Conservation (phyloP, 2,888 invertebrate genomes). For the Tromatobia lineatoria region DNA sequence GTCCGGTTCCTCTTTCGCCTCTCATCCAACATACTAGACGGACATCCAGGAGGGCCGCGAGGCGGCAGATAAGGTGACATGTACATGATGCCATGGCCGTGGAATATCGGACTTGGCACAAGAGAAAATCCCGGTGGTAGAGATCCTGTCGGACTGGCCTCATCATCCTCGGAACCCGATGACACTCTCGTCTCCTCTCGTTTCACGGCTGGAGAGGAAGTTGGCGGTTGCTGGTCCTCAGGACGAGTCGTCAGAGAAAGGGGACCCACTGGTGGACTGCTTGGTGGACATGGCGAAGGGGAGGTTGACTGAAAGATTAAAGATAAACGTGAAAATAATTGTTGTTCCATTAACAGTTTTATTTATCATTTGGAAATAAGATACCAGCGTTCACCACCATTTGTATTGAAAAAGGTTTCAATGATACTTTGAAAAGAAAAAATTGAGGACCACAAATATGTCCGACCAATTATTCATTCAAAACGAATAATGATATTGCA, state of each 20-base stretch:
- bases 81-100: conserved; percentile 95
- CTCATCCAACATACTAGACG: conserved; percentile 90
- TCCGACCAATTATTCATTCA: too few species aligned
- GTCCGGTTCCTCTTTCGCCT: conserved; percentile 98
- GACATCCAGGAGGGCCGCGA: conserved; percentile 82
- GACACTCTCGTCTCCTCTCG: conserved; percentile 83
- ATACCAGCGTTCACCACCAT: too few species aligned
- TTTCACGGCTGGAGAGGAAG: conserved; percentile 80
- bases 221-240: conserved; percentile 82
- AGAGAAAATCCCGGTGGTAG: conserved; percentile 91
- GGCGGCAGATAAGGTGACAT: conserved; percentile 95
- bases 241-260: conserved; percentile 83
- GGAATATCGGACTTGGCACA: conserved; percentile 94
- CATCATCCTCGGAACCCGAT: conserved; percentile 87
- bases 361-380: not conserved
- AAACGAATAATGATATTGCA: too few species aligned
- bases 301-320: conserved; percentile 79
- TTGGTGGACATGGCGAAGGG: conserved; percentile 82
- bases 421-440: too few species aligned
- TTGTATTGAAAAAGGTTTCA: too few species aligned
- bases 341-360: too few species aligned
- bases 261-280: conserved; percentile 81
- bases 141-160: conserved; percentile 85
- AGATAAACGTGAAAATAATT: not conserved
- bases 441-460: too few species aligned